phyloP scores from a whole-genome alignment of 2,113 vertebrate genomes.

The Rattus rattus region DNA sequence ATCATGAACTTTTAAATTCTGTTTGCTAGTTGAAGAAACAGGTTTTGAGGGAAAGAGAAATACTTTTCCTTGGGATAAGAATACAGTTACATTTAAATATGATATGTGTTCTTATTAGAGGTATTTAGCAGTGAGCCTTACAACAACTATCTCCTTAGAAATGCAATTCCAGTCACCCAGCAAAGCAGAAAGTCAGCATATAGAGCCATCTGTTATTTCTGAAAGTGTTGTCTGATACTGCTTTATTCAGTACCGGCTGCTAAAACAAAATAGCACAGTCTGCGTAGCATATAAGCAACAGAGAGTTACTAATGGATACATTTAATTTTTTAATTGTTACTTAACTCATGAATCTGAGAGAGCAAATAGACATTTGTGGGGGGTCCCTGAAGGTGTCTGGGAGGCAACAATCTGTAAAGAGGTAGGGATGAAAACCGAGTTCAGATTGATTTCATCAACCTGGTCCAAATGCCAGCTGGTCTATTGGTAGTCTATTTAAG shows the following conservation, averaged over 20 bases:
- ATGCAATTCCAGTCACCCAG: conserved; percentile 92
- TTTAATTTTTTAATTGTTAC: not conserved
- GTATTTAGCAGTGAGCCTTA: conserved; percentile 95
- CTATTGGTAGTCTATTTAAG: not conserved
- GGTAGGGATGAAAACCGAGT: not conserved
- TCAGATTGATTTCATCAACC: not conserved
- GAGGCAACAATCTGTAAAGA: not conserved
- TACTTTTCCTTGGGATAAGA: not conserved
- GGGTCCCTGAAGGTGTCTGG: not conserved
- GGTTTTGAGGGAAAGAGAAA: not conserved
- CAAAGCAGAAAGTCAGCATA: conserved; percentile 86
- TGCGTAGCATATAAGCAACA: not conserved
- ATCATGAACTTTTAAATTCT: not conserved
- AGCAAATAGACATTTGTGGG: not conserved
- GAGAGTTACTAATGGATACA: not conserved
- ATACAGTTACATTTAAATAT: not conserved
- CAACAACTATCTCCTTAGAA: conserved; percentile 92
- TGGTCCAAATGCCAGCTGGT: not conserved
- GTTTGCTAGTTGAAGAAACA: not conserved
- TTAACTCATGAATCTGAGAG: not conserved
- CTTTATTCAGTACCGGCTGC: not conserved
- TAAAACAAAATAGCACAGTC: not conserved
- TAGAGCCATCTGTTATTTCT: conserved; percentile 90
- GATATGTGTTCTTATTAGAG: conserved; percentile 83
- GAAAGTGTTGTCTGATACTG: conserved; percentile 86